Percentiles rank a stretch among this genome's conserved stretches.
These are phyloP conservation scores for Neostethus bicornis DNA, from an alignment of 2,797 vertebrate species.

Conservation along the genomic window DNA sequence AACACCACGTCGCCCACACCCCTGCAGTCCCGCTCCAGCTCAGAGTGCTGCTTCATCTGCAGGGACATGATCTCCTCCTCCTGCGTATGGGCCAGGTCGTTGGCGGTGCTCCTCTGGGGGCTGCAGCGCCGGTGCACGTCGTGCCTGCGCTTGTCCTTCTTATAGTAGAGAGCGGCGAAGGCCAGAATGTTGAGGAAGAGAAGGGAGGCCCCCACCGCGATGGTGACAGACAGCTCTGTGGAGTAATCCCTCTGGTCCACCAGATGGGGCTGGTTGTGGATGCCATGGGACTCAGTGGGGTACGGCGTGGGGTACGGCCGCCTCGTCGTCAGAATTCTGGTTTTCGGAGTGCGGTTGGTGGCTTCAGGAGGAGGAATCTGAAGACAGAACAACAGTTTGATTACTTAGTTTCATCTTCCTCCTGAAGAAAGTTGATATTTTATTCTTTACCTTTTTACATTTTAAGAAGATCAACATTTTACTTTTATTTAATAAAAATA, in stretches of 20 bases:
- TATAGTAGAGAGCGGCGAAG: conserved; percentile 97
- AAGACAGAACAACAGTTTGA: conserved; percentile 12
- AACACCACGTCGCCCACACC: conserved; percentile 89
- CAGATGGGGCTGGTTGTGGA: conserved; percentile 93
- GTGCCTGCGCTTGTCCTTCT: conserved; percentile 97
- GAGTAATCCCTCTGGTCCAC: conserved; percentile 98
- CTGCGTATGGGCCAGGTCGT: conserved; percentile 94
- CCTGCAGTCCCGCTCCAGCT: conserved; percentile 93
- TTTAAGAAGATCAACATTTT: no score
- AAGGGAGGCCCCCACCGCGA: conserved; percentile 95
- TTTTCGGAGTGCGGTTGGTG: conserved; percentile 90
- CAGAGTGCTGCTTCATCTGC: conserved; percentile 99
- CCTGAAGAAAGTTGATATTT: no score
- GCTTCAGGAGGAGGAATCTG: conserved; percentile 91
- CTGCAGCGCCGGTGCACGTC: conserved; percentile 96
- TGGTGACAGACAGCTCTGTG: conserved; percentile 96
- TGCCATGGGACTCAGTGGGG: conserved; percentile 93
- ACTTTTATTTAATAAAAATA: no score
- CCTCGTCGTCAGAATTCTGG: conserved; percentile 86
- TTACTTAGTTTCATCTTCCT: not conserved
- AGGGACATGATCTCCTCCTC: conserved; percentile 99
- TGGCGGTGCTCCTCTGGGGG: conserved; percentile 91
- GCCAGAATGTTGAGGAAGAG: conserved; percentile 98
- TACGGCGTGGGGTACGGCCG: conserved; percentile 90
- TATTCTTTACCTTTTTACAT: no score